Evolutionary conservation across 2,888 invertebrate genomes (phyloP).

Genomic region (Chrysolina americana): DNA sequence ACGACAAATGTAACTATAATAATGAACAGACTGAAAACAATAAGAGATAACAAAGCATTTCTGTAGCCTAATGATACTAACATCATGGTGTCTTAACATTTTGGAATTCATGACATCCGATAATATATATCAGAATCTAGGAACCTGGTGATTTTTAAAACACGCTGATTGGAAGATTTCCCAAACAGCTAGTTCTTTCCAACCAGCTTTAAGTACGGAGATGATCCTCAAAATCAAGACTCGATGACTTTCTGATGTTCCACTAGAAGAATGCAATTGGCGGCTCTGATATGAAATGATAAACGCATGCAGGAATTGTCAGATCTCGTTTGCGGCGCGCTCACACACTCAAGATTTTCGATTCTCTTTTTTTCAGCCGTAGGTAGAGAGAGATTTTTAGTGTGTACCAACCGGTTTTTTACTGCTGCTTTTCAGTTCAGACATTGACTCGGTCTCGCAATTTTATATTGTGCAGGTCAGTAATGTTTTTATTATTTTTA

Average conservation of each 20-base stretch:
- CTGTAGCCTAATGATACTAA: too few relatives aligned
- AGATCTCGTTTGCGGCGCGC: slow-evolving; percentile 54
- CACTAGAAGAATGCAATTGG: slow-evolving; percentile 34
- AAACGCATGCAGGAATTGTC: slow-evolving; percentile 47
- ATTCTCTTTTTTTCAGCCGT: slow-evolving; percentile 59
- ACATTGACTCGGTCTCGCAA: slow-evolving; percentile 62
- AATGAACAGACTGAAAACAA: too few relatives aligned
- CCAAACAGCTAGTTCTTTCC: neutral
- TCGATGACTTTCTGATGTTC: slow-evolving; percentile 1
- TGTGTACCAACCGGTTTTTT: slow-evolving; percentile 66
- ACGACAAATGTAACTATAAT: too few relatives aligned
- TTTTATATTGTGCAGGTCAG: slow-evolving; percentile 69
- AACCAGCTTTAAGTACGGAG: neutral
- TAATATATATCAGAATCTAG: too few relatives aligned
- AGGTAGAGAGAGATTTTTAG: slow-evolving; percentile 61
- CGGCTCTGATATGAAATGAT: slow-evolving; percentile 47
- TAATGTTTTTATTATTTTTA: slow-evolving; percentile 69
- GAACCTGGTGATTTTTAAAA: too few relatives aligned
- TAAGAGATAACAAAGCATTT: too few relatives aligned
- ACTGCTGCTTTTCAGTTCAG: slow-evolving; percentile 64
- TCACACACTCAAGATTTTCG: slow-evolving; percentile 57
- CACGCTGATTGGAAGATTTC: too few relatives aligned
- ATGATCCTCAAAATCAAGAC: neutral
- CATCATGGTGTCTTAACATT: too few relatives aligned
- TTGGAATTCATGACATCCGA: too few relatives aligned